These are phyloP conservation scores for Periphyllus acericola DNA, from an alignment of 2,888 invertebrate genomes.

Conservation along the genomic window DNA sequence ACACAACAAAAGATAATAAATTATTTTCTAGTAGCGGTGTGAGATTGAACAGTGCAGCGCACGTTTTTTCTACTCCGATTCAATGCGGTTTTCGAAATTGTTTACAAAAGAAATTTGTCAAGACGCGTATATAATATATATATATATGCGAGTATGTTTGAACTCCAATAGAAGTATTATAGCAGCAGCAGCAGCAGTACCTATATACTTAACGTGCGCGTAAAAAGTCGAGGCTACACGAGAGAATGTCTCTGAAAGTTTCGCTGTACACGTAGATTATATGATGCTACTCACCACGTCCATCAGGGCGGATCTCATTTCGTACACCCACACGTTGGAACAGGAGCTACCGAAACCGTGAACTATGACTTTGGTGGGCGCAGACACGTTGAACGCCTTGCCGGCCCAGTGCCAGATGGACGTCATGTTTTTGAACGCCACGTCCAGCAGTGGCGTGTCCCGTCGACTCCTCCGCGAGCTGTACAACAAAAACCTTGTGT, in stretches of 20 bases:
- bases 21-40: too few relatives aligned
- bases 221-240: too few relatives aligned
- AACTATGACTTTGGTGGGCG: conserved; percentile 79
- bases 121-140: too few relatives aligned
- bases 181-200: too few relatives aligned
- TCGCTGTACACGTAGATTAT: background rate
- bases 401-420: conserved; percentile 76
- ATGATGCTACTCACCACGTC: conserved; percentile 76
- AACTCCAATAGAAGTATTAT: too few relatives aligned
- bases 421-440: conserved; percentile 79
- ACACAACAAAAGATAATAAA: background rate
- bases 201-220: too few relatives aligned
- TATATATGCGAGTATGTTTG: too few relatives aligned
- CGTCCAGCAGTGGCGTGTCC: conserved; percentile 74
- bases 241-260: too few relatives aligned
- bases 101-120: too few relatives aligned
- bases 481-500: conserved; percentile 65
- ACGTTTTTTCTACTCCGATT: too few relatives aligned
- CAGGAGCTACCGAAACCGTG: conserved; percentile 95
- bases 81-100: too few relatives aligned
- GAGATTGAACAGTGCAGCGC: too few relatives aligned
- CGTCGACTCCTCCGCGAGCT: conserved; percentile 71
- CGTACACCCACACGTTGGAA: conserved; percentile 91
- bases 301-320: conserved; percentile 91
- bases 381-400: conserved; percentile 75